Base-by-base conservation (phyloP, 1,140 invertebrate genomes). In the Bicyclus anynana region DNA sequence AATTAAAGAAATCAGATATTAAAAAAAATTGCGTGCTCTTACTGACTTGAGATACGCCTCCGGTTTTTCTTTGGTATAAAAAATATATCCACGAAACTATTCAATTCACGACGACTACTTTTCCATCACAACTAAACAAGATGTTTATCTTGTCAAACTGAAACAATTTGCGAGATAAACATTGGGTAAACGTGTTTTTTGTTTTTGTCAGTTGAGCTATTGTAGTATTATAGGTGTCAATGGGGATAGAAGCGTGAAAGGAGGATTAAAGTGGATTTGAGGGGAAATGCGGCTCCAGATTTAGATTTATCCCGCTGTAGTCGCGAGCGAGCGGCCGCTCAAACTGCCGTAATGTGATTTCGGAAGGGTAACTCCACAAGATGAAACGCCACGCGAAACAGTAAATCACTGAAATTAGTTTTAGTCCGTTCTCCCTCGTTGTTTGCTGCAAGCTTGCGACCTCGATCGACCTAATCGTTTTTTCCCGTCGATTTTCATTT, bases 291-390 rank as follows among this genome's bases (percentile, higher is more conserved):
- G 56, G 56, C 46, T 53, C 49, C 63, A 73, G 74, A 79, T 74
- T 74, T 72, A 77, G 70, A 77, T 77, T 74, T 73, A 77, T 72
- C 67, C 67, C 58, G 50, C 58, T 72, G 68, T 69, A 70, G 65
- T 73, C 73, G 65, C 65, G 69, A 62, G 51, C 60, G 67, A 59
- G 52, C 62, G 69, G 59, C 62, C 60, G 58, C 64, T 65, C 62
- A 64, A 73, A 71, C 73, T 69, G 65, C 67, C 63, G 66, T 79
- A 79, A 73, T 72, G 66, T 73, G 69, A 79, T 77, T 79, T 68
- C 63, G 61, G 59, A 69, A 70, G 68, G 71, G 60, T 68, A 56
- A 60, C 60, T 53, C 58, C 58, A 29, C 57, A 60, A 65, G 59
- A 68, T 69, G 62, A 75, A 68, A 67, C 53, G 42, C 55, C 51